A percentile compares a stretch with the other conserved stretches of the same genome.
These are phyloP conservation scores for Netelia melanura DNA, from an alignment of 2,888 invertebrate species.

Conservation along the genomic window DNA sequence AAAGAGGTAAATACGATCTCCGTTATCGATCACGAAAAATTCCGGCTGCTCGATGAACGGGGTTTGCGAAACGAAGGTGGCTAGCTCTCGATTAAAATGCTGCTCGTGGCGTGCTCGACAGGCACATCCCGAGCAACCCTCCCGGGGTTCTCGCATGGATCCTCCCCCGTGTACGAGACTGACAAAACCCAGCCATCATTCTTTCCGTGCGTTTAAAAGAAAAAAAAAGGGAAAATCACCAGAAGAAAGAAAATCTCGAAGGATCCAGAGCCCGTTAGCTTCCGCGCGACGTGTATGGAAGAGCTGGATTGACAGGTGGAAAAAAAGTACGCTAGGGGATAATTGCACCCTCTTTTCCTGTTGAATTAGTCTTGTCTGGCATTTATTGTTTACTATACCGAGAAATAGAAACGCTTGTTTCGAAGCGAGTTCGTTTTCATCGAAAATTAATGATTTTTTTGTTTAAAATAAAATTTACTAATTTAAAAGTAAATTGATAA, in stretches of 20 bases:
- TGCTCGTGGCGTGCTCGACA: constrained; percentile 59
- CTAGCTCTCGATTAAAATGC: constrained; percentile 66
- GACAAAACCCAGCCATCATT: constrained; percentile 66
- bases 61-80: constrained; percentile 43
- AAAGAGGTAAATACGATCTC: constrained; percentile 69
- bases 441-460: too few relatives aligned
- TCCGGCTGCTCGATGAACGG: constrained; percentile 42
- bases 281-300: constrained; percentile 21
- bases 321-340: neutral
- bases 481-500: too few relatives aligned
- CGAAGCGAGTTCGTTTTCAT: too few relatives aligned
- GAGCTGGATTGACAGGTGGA: neutral
- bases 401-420: too few relatives aligned
- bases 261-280: constrained; percentile 12
- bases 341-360: constrained; percentile 11
- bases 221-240: constrained; percentile 9
- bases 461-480: too few relatives aligned
- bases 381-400: too few relatives aligned
- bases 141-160: constrained; percentile 29
- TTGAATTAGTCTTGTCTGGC: neutral
- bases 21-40: constrained; percentile 66
- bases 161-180: constrained; percentile 45
- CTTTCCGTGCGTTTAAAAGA: constrained; percentile 43
- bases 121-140: constrained; percentile 48
- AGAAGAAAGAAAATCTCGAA: constrained; percentile 10